Evolutionary conservation across 2,113 vertebrate species (phyloP).

Genomic region (Todiramphus chloris): DNA sequence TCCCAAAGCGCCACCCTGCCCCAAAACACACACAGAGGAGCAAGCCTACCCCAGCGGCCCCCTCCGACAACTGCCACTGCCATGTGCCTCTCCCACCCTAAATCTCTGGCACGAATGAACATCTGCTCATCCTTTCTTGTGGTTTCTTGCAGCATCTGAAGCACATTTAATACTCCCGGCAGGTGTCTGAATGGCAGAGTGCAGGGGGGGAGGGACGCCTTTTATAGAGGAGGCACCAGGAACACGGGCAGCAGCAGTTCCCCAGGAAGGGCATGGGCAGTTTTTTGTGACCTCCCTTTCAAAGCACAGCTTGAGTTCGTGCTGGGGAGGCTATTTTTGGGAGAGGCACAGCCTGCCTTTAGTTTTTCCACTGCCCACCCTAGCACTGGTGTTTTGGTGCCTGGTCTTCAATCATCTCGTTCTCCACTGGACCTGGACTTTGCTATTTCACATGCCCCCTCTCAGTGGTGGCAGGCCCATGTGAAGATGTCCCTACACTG

Average conservation of each 20-base stretch:
- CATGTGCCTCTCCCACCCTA: fast-evolving
- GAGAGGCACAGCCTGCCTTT: background rate
- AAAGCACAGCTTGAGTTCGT: background rate
- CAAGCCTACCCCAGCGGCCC: background rate
- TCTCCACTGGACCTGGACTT: background rate
- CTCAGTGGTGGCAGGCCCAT: background rate
- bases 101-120: background rate
- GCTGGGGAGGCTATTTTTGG: background rate
- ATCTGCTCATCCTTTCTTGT: background rate
- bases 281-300: background rate
- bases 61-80: background rate
- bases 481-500: background rate
- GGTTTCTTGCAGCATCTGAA: background rate
- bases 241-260: background rate
- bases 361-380: background rate
- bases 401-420: fast-evolving
- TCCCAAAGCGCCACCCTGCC: background rate
- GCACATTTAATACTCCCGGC: fast-evolving
- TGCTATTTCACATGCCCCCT: background rate
- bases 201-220: background rate
- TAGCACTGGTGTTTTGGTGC: background rate
- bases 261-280: background rate
- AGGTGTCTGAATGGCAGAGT: background rate
- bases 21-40: background rate
- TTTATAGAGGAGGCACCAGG: background rate